Evolutionary conservation across 1,140 invertebrate genomes (phyloP).

Genomic region (Procambarus clarkii): DNA sequence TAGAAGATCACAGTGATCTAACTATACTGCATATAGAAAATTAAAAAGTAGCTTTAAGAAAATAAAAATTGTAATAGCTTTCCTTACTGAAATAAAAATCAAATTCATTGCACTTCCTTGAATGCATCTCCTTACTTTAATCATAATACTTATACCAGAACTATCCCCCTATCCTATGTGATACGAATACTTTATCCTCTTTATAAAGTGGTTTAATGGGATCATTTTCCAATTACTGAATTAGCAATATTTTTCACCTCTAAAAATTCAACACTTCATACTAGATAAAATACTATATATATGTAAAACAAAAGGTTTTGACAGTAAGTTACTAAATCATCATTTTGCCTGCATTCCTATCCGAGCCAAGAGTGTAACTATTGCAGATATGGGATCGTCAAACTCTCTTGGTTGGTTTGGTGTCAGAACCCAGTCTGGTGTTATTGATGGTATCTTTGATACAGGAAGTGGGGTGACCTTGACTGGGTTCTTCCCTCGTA

Average conservation of each 20-base stretch:
- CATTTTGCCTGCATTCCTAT: neutral
- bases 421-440: constrained; percentile 44
- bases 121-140: too few species aligned
- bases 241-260: neutral
- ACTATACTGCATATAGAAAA: too few species aligned
- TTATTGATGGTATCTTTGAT: constrained; percentile 6
- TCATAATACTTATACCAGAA: too few species aligned
- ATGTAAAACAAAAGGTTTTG: neutral
- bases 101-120: too few species aligned
- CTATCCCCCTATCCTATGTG: too few species aligned
- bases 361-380: constrained; percentile 25
- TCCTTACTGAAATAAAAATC: too few species aligned
- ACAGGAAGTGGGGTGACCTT: constrained; percentile 4
- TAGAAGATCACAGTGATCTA: too few species aligned
- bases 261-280: neutral
- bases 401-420: constrained; percentile 33
- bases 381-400: constrained; percentile 39
- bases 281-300: too few species aligned
- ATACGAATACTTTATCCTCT: too few species aligned
- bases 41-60: too few species aligned
- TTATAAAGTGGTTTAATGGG: too few species aligned
- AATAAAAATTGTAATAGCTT: too few species aligned
- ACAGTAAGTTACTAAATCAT: neutral
- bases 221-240: neutral
- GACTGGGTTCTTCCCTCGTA: constrained; percentile 29